Base-by-base conservation (phyloP, 2,888 invertebrate genomes). In the Embidobia sp. region DNA sequence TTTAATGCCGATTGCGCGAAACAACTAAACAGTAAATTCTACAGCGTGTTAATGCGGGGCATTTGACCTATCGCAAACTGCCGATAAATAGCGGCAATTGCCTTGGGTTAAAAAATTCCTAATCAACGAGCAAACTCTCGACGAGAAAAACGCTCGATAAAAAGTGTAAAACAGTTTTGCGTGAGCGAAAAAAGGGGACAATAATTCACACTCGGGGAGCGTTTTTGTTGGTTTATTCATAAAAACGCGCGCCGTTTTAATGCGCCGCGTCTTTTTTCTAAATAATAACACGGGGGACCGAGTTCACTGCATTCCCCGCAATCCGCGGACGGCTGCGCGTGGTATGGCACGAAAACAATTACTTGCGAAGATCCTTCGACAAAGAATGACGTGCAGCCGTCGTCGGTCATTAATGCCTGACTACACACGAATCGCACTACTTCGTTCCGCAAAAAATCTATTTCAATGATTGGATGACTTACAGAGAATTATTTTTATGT, bases 301-400 rank as follows among this genome's bases (percentile, higher is more conserved):
- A 59, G 59, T 59, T 46, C 59, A 59, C 44, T 57, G 57, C 57
- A 57, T 57, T 57, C 44, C n/a, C 31, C 57, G 8, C 53, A 49
- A 61, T 48, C 48, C 61, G 61, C 19, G 61, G 22, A 15, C 4
- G n/a, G n/a, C n/a, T n/a, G n/a, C n/a, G n/a, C 57, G 57, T 57
- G 57, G 29, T 37, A 27, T 49, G 37, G 63, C 48, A 40, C 29
- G 63, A 63, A 63, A 63, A 63, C 63, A 63, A 63, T 63, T 63
- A 63, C 63, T 63, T 49, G 63, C 46, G 46, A 27, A 10, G 46
- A 22, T 59, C 33, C 63, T 63, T 48, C 63, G 48, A 49, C 49
- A 40, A 37, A 48, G 63, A 63, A 8, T 33, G 49, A 63, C 63
- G 27, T 18, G 49, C 35, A 13, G 44, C 18, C 53, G 19, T 42